phyloP scores from a whole-genome alignment of 2,113 vertebrate genomes.

The Corythornis madagascariensis region DNA sequence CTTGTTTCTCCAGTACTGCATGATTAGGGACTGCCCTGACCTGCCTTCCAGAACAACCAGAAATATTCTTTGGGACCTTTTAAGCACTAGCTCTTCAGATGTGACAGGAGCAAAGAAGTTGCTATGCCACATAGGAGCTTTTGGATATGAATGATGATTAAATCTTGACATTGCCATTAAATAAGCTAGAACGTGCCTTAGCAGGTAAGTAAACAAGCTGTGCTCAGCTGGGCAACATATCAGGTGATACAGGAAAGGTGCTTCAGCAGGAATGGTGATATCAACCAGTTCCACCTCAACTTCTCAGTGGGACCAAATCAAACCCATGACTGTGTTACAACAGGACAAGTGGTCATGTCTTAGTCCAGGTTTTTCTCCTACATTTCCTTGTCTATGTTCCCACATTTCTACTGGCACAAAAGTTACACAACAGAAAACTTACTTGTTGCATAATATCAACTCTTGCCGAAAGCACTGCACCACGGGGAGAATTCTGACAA shows the following conservation, averaged over 20 bases:
- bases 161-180: background rate
- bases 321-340: background rate
- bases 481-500: background rate
- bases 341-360: background rate
- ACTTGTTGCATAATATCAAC: accelerated
- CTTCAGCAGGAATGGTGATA: background rate
- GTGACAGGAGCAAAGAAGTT: background rate
- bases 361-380: background rate
- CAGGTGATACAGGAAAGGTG: background rate
- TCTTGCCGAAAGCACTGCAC: background rate
- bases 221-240: background rate
- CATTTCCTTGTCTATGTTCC: background rate
- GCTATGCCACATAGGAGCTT: background rate
- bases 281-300: too few relatives aligned
- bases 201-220: background rate
- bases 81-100: background rate
- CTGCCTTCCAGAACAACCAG: background rate
- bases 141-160: background rate
- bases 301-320: background rate
- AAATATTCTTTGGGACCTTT: background rate
- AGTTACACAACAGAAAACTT: background rate
- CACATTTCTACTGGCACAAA: background rate
- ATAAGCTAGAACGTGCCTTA: background rate
- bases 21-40: background rate
- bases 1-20: background rate